phyloP scores from a whole-genome alignment of 2,797 vertebrate species.

The Phataginus tetradactyla region DNA sequence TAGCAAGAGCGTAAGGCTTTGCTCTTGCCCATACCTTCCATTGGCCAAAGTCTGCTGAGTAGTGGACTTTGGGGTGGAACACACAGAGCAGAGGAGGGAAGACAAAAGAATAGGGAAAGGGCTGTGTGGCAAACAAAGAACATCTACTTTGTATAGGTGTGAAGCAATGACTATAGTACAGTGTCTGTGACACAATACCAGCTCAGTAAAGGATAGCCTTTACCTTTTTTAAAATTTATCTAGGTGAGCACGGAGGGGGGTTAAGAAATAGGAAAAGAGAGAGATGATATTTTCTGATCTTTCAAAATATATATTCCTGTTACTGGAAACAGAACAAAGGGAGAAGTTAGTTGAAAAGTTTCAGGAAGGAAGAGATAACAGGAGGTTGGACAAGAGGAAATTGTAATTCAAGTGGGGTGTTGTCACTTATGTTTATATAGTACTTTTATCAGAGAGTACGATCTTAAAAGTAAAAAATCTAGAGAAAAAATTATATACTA shows the following conservation, averaged over 20 bases:
- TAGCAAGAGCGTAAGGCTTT: not conserved
- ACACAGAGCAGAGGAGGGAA: not conserved
- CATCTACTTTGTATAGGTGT: not conserved
- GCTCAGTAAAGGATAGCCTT: not conserved
- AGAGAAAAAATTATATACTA: not conserved
- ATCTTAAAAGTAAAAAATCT: not conserved
- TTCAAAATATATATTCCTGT: not conserved
- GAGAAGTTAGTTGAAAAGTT: constrained; percentile 46
- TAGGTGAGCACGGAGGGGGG: not conserved
- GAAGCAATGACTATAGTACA: not conserved
- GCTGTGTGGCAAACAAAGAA: not conserved
- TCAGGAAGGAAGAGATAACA: not conserved
- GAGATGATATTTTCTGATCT: not conserved
- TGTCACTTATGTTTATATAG: not conserved
- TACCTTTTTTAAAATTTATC: not conserved
- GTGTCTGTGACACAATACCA: not conserved
- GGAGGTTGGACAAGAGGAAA: not conserved
- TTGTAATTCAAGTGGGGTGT: not conserved
- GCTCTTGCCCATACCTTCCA: not conserved
- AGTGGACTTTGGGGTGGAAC: not conserved
- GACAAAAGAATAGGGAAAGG: not conserved
- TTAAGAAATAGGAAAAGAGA: not conserved
- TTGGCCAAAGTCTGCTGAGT: not conserved
- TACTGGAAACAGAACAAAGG: constrained; percentile 12
- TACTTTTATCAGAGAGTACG: not conserved